Conservation (phyloP, 2,113 vertebrate species). For the Hippocampus comes region DNA sequence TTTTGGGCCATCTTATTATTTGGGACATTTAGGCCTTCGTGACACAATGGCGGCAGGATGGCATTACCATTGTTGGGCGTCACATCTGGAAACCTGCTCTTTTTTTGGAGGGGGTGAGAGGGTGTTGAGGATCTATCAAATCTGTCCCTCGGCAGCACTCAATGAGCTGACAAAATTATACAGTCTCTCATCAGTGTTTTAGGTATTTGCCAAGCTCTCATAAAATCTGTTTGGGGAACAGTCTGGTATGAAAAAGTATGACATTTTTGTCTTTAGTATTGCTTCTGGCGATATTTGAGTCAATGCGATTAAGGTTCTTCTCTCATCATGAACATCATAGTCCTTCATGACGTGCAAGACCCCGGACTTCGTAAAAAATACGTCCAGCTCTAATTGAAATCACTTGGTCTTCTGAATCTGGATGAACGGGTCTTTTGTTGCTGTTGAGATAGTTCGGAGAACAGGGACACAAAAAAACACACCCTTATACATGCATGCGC, state of each 20-base stretch:
- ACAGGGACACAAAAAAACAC: constrained; percentile 21
- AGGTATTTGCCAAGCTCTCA: background rate
- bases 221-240: constrained; percentile 5
- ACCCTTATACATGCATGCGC: constrained; percentile 20
- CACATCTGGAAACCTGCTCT: background rate
- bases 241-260: constrained; percentile 9
- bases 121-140: background rate
- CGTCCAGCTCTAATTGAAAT: constrained; percentile 72
- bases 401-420: constrained; percentile 65
- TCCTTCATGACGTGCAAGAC: constrained; percentile 61
- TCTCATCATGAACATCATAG: constrained; percentile 48
- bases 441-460: constrained; percentile 19
- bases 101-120: background rate
- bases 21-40: background rate
- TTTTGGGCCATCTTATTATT: background rate
- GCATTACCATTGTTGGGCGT: background rate
- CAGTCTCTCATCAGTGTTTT: background rate
- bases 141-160: background rate
- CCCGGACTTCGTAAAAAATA: constrained; percentile 67
- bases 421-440: constrained; percentile 69
- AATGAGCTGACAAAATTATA: background rate
- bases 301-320: constrained; percentile 38
- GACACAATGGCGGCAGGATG: background rate
- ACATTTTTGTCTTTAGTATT: constrained; percentile 21
- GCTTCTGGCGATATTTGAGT: constrained; percentile 13